A percentile compares a stretch with the other conserved stretches of the same genome.
These are phyloP conservation scores for Hirudo medicinalis DNA, from an alignment of 1,140 invertebrate genomes.

Conservation along the genomic window DNA sequence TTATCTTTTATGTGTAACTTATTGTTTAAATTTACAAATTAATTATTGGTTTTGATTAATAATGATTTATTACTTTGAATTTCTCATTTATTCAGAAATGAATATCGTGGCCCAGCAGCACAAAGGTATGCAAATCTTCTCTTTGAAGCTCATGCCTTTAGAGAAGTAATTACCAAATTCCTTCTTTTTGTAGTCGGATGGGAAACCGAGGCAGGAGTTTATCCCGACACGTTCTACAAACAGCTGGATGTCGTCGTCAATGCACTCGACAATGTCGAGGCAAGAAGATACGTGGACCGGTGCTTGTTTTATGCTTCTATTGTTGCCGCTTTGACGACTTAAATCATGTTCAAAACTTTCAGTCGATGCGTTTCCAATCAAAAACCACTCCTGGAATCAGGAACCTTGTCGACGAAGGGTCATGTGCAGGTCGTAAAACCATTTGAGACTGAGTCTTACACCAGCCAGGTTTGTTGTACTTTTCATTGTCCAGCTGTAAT, in stretches of 20 bases:
- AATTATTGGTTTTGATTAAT: neutral
- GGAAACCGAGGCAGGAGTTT: slow-evolving; percentile 84
- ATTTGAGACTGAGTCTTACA: slow-evolving; percentile 80
- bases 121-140: slow-evolving; percentile 29
- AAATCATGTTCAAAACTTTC: neutral
- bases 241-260: slow-evolving; percentile 83
- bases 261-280: slow-evolving; percentile 93
- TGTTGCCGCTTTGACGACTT: no score
- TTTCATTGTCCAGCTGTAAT: no score
- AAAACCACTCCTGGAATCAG: slow-evolving; percentile 88
- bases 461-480: slow-evolving; percentile 35
- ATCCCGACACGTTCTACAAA: slow-evolving; percentile 81
- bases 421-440: slow-evolving; percentile 93
- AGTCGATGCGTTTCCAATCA: slow-evolving; percentile 85
- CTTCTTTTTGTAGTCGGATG: slow-evolving; percentile 57
- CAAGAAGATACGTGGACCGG: slow-evolving; percentile 87
- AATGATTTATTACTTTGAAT: slow-evolving; percentile 6
- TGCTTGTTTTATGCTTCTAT: neutral
- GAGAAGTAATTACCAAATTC: neutral
- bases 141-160: neutral
- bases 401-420: slow-evolving; percentile 92
- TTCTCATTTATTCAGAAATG: slow-evolving; percentile 29
- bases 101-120: slow-evolving; percentile 39
- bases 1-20: neutral
- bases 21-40: neutral